Evolutionary conservation across 2,113 vertebrate genomes (phyloP).

Genomic region (Probosciger aterrimus): DNA sequence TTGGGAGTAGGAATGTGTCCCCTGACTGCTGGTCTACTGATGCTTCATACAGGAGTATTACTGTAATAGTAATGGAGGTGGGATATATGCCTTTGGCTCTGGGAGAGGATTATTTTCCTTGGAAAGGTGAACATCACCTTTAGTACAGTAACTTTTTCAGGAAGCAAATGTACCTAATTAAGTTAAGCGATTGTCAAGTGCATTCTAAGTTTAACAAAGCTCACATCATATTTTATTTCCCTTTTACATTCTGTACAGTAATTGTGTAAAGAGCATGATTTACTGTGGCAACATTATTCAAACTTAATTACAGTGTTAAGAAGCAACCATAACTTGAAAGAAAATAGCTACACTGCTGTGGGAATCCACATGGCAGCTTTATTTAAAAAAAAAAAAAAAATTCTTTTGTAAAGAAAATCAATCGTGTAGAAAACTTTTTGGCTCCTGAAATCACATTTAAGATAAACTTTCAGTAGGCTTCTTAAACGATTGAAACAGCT

Average conservation of each 20-base stretch:
- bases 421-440: constrained; percentile 25
- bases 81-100: not conserved
- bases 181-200: constrained; percentile 66
- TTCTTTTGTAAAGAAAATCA: constrained; percentile 53
- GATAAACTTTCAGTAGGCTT: constrained; percentile 32
- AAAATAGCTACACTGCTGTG: constrained; percentile 57
- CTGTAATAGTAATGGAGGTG: not conserved
- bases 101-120: constrained; percentile 16
- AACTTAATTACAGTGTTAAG: constrained; percentile 70
- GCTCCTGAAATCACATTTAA: constrained; percentile 42
- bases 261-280: constrained; percentile 67
- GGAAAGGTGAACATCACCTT: constrained; percentile 54
- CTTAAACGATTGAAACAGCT: constrained; percentile 43
- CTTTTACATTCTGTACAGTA: constrained; percentile 56
- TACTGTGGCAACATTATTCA: constrained; percentile 70
- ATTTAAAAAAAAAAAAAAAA: not conserved
- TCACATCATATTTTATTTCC: constrained; percentile 57
- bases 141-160: constrained; percentile 17
- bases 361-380: constrained; percentile 47
- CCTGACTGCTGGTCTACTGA: not conserved
- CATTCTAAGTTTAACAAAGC: constrained; percentile 70
- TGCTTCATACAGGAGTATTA: not conserved
- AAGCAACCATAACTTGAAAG: constrained; percentile 63
- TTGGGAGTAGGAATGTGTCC: not conserved
- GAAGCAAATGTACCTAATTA: constrained; percentile 55